Conservation (phyloP, 1,140 invertebrate genomes). For the Polyergus mexicanus region DNA sequence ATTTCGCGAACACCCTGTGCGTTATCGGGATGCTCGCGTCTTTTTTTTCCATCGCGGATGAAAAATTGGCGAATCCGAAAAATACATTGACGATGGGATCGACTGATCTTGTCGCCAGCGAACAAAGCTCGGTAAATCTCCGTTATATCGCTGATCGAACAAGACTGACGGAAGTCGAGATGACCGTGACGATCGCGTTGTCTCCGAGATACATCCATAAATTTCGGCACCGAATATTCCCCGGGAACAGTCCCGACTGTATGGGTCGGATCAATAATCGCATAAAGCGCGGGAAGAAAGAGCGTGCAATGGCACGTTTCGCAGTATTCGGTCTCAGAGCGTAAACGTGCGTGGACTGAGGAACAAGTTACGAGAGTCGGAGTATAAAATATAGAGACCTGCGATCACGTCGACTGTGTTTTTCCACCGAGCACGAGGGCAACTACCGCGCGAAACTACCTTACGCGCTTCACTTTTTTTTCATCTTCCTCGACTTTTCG, state of each 20-base stretch:
- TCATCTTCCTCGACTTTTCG: not conserved
- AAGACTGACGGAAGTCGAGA: constrained; percentile 4
- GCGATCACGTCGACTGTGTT: constrained; percentile 55
- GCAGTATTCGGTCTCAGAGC: constrained; percentile 54
- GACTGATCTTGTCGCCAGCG: constrained; percentile 4
- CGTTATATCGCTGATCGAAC: constrained; percentile 31
- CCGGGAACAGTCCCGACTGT: constrained; percentile 53
- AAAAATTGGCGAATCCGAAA: constrained; percentile 26
- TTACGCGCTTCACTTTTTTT: constrained; percentile 49
- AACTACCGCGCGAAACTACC: constrained; percentile 20
- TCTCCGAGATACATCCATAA: constrained; percentile 60
- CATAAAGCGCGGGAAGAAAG: constrained; percentile 57
- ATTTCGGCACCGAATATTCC: constrained; percentile 59
- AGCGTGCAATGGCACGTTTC: constrained; percentile 46
- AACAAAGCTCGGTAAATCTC: constrained; percentile 38
- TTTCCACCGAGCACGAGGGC: constrained; percentile 15
- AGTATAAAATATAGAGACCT: constrained; percentile 37
- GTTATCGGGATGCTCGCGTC: not conserved
- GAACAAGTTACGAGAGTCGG: constrained; percentile 17
- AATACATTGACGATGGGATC: constrained; percentile 7
- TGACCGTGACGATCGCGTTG: constrained; percentile 36
- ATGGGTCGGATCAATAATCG: constrained; percentile 61
- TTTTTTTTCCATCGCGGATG: not conserved
- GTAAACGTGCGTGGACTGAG: constrained; percentile 52
- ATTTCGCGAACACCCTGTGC: not conserved